Conservation (phyloP, 2,888 invertebrate genomes). For the Dynastes tityus region DNA sequence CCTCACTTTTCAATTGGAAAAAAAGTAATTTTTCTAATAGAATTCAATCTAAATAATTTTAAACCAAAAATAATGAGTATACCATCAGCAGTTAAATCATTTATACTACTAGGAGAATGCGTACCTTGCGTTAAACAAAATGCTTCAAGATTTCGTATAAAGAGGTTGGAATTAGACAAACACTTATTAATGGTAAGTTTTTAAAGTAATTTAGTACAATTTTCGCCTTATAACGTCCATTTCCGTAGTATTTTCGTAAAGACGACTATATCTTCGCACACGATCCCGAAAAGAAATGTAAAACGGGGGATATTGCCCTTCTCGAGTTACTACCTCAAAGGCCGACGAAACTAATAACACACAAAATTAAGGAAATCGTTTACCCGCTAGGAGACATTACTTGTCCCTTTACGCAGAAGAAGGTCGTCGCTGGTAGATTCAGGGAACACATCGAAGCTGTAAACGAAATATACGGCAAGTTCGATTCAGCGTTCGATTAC, state of each 20-base stretch:
- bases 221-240: constrained; percentile 54
- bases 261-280: constrained; percentile 82
- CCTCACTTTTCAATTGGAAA: too few species aligned
- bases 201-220: constrained; percentile 55
- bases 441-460: constrained; percentile 82
- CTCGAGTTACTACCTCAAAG: constrained; percentile 83
- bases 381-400: constrained; percentile 88
- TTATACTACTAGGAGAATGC: constrained; percentile 83
- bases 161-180: constrained; percentile 82
- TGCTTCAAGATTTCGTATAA: constrained; percentile 85
- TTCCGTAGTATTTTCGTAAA: constrained; percentile 84
- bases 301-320: constrained; percentile 87
- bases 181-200: constrained; percentile 83
- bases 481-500: constrained; percentile 81
- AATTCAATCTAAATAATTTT: neutral
- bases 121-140: constrained; percentile 85
- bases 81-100: constrained; percentile 71
- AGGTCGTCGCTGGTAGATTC: constrained; percentile 81
- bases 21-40: too few species aligned
- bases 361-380: constrained; percentile 85
- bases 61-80: constrained; percentile 60
- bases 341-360: constrained; percentile 84
- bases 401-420: constrained; percentile 89
- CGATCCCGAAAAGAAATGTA: constrained; percentile 84
- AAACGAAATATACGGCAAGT: constrained; percentile 80